Conservation (phyloP, 1,140 invertebrate genomes). For the Gryon sp. region DNA sequence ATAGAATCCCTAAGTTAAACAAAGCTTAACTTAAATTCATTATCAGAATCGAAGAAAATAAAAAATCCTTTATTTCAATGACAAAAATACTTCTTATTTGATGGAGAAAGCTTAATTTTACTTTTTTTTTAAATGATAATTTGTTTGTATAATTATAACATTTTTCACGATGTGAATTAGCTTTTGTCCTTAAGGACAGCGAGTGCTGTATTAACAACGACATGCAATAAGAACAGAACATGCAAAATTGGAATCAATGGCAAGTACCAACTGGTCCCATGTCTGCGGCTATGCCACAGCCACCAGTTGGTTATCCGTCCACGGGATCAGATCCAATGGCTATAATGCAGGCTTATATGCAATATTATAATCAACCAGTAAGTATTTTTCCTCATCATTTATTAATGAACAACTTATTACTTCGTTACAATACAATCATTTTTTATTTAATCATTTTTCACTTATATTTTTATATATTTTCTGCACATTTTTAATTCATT, state of each 20-base stretch:
- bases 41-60: too few relatives aligned
- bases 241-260: conserved; percentile 80
- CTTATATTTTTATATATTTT: too few relatives aligned
- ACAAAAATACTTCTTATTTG: too few relatives aligned
- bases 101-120: too few relatives aligned
- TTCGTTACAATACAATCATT: too few relatives aligned
- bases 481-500: too few relatives aligned
- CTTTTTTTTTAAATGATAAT: neutral
- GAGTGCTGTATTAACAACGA: conserved; percentile 69
- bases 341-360: conserved; percentile 77
- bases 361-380: conserved; percentile 79
- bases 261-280: conserved; percentile 74
- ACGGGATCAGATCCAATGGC: conserved; percentile 76
- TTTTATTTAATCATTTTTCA: too few relatives aligned
- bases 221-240: conserved; percentile 71
- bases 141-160: conserved; percentile 61
- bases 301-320: conserved; percentile 74
- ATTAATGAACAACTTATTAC: too few relatives aligned
- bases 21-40: too few relatives aligned
- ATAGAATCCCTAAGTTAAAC: too few relatives aligned
- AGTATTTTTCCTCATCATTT: conserved; percentile 63
- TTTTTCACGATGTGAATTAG: conserved; percentile 73
- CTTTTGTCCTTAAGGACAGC: conserved; percentile 69
- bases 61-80: too few relatives aligned
- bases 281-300: conserved; percentile 73